These are phyloP conservation scores for Chironomus riparius DNA, from an alignment of 2,888 invertebrate genomes.

Conservation along the genomic window DNA sequence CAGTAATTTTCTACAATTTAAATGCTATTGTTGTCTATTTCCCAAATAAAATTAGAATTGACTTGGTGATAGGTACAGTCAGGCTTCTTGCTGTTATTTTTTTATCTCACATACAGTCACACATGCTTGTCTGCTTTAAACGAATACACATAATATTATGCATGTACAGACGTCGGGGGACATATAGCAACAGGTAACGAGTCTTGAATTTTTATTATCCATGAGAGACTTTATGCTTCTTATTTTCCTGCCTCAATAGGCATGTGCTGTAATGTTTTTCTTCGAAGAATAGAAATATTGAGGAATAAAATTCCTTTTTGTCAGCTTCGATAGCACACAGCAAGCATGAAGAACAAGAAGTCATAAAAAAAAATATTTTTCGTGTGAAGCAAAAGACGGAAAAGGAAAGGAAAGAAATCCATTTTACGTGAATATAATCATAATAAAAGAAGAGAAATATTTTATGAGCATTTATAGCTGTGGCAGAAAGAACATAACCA, in stretches of 20 bases:
- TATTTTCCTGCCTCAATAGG: not conserved
- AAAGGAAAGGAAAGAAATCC: not conserved
- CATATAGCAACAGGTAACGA: slow-evolving; percentile 25
- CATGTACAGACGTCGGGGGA: not conserved
- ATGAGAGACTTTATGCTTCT: not conserved
- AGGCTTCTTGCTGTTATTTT: not conserved
- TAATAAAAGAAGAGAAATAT: not conserved
- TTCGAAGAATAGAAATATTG: not conserved
- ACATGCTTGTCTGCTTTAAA: too few relatives aligned
- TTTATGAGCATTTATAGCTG: not conserved
- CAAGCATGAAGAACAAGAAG: not conserved
- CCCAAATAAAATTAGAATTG: not conserved
- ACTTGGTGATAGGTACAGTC: not conserved
- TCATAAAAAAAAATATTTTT: not conserved
- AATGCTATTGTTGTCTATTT: not conserved
- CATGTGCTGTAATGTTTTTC: slow-evolving; percentile 7
- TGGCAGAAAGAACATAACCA: too few relatives aligned
- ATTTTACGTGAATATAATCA: slow-evolving; percentile 19
- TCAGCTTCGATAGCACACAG: too few relatives aligned
- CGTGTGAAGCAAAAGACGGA: not conserved
- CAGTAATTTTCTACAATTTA: not conserved
- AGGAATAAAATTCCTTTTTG: not conserved
- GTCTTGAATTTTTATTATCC: slow-evolving; percentile 17
- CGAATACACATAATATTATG: too few relatives aligned
- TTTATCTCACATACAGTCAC: not conserved